A percentile compares a stretch with the other conserved stretches of the same genome.
Evolutionary conservation across 2,797 vertebrate genomes (phyloP).

Genomic region (Cynodonichthys magdalenae): DNA sequence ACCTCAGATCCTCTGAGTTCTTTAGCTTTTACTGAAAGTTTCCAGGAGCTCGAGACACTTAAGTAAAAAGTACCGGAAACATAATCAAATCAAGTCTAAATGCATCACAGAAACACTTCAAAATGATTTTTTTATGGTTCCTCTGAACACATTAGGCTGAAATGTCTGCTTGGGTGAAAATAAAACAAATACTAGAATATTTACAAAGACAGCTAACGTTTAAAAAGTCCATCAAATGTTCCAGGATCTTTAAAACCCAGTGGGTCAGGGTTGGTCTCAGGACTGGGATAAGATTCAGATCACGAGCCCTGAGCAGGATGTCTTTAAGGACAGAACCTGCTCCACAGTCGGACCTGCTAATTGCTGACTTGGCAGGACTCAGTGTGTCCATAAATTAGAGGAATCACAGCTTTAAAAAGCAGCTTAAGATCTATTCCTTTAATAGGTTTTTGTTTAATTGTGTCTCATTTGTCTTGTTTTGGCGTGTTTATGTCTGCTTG

Average conservation of each 20-base stretch:
- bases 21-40: background rate
- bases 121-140: background rate
- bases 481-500: background rate
- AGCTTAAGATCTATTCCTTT: background rate
- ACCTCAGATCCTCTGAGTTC: background rate
- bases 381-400: background rate
- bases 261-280: too few species aligned
- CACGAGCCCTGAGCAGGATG: background rate
- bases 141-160: background rate
- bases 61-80: background rate
- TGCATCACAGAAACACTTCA: background rate
- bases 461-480: background rate
- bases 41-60: background rate
- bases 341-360: background rate
- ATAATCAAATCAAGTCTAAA: conserved; percentile 1
- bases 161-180: conserved; percentile 1
- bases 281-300: too few species aligned
- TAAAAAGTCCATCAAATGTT: background rate
- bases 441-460: background rate
- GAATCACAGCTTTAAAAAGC: background rate
- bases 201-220: background rate
- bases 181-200: background rate
- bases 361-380: conserved; percentile 1
- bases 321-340: background rate
- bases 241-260: too few species aligned